These are phyloP conservation scores for Leucoraja erinaceus DNA, from an alignment of 2,113 vertebrate species.

Conservation along the genomic window DNA sequence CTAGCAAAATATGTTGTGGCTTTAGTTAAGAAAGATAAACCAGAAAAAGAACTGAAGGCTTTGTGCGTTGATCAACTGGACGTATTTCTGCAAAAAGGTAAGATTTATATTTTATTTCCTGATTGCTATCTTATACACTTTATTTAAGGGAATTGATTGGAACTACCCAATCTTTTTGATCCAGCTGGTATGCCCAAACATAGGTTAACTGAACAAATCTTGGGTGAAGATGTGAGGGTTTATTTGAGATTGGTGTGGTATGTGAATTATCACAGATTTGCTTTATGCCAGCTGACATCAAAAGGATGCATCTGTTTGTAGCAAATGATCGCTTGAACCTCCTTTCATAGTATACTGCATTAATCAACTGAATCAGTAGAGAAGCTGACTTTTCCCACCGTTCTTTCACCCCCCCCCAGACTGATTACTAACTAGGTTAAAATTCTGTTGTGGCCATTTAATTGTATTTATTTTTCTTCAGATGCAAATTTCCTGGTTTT, in stretches of 20 bases:
- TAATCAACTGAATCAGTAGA: background rate
- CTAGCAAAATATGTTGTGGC: constrained; percentile 98
- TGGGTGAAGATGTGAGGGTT: no score
- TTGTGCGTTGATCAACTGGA: constrained; percentile 96
- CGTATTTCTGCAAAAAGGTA: constrained; percentile 98
- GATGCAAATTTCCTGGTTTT: background rate
- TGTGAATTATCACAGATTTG: background rate
- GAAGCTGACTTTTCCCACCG: background rate
- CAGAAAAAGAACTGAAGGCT: constrained; percentile 90
- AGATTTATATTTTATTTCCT: constrained; percentile 3
- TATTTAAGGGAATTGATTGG: background rate
- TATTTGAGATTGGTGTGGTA: background rate
- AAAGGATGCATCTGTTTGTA: background rate
- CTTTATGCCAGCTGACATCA: background rate
- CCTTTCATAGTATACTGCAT: background rate
- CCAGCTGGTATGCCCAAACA: background rate
- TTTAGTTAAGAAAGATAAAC: constrained; percentile 95
- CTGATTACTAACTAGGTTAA: background rate
- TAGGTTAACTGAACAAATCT: background rate
- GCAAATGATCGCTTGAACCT: background rate
- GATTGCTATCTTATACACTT: background rate
- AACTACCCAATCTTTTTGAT: background rate
- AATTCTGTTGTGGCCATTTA: background rate
- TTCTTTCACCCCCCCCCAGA: no score
- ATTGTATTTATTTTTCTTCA: background rate